Percentiles rank a stretch among this genome's conserved stretches.
Conservation (phyloP, 2,113 vertebrate genomes). For the Oreochromis tanganicae region DNA sequence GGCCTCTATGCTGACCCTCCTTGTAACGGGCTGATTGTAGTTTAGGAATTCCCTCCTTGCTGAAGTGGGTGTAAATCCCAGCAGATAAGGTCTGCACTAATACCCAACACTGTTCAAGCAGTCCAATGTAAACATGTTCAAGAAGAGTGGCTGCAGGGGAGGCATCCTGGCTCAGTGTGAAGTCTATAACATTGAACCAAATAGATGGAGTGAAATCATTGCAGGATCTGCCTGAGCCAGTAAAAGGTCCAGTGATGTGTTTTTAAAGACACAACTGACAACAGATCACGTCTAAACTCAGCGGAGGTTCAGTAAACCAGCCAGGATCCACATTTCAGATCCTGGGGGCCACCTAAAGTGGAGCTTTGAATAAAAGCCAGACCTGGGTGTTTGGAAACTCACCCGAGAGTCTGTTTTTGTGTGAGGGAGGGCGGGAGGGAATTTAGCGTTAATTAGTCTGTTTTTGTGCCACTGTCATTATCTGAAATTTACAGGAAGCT, state of each 20-base stretch:
- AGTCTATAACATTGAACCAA: neutral
- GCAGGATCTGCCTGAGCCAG: neutral
- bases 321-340: neutral
- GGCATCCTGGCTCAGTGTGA: neutral
- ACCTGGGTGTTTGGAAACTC: neutral
- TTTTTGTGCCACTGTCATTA: neutral
- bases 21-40: neutral
- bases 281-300: constrained; percentile 17
- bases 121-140: neutral
- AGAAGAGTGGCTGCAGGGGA: neutral
- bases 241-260: neutral
- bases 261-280: neutral
- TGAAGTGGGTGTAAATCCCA: neutral
- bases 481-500: neutral
- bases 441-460: neutral
- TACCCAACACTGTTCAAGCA: neutral
- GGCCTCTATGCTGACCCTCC: neutral
- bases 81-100: neutral
- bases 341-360: neutral
- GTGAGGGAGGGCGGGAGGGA: neutral
- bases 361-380: neutral
- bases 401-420: neutral
- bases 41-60: neutral
- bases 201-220: constrained; percentile 4
- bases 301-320: neutral